Evolutionary conservation across 1,140 invertebrate genomes (phyloP), one percentile per base, ranked within the genome.

Genomic region (Brachionus paranguensis): DNA sequence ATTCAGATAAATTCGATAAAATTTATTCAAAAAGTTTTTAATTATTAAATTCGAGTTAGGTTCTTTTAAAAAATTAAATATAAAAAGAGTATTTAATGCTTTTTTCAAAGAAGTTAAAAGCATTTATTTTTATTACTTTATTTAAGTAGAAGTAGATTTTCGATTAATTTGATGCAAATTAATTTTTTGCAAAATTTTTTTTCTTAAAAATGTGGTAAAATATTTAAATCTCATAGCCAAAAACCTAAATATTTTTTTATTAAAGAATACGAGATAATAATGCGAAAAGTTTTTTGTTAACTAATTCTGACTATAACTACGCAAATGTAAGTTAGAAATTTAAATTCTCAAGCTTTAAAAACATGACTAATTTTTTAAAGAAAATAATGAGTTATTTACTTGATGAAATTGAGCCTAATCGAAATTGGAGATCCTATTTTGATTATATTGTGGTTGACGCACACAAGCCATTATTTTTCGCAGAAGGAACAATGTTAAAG

Each of bases 391-490:
- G 45, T 3, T 84, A 76, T 84, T n/a, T 84, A 24, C 17, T 84
- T 17, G 60, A 53, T 41, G 14, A 24, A 55, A 33, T 37, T 14
- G 33, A 74, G n/a, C 33, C 11, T n/a, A 45, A 24, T 24, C 29
- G 47, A 47, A 33, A 87, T 76, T 99, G 97, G 97, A 94, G 93
- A 87, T 93, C 93, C 0, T 99, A 98, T 89, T 99, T 99, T 90
- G 96, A 99, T 89, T 96, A 94, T 84, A 96, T 98, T 85, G 94
- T 99, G 4, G 95, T 98, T 11, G 97, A 99, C 90, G 96, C 97
- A 0, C 92, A 93, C 50, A 99, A 99, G 88, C 97, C 97, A 0
- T 87, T 96, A 41, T 99, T 99, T 91, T 99, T 99, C 87, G 93
- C 94, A 24, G 95, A 98, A 65, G 97, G 97, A 29, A 99, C 97